A percentile compares a stretch with the other conserved stretches of the same genome.
These are phyloP conservation scores for Mungos mungo DNA, from an alignment of 2,113 vertebrate genomes.

Conservation along the genomic window DNA sequence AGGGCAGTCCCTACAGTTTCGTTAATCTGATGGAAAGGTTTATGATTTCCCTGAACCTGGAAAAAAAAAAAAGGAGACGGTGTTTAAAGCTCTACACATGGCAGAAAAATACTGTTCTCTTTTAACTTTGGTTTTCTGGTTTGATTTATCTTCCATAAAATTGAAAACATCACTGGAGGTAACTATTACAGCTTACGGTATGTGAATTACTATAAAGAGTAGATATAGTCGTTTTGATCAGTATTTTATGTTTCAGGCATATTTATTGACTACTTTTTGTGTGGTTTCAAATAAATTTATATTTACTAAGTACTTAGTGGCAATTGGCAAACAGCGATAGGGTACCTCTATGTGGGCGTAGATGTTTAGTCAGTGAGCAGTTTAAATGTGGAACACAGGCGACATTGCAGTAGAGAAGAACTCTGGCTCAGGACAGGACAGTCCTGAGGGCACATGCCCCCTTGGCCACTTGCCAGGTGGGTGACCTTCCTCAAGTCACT, in stretches of 20 bases:
- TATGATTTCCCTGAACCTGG: not conserved
- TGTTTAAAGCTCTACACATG: not conserved
- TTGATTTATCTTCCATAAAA: not conserved
- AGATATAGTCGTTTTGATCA: not conserved
- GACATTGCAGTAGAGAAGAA: no score
- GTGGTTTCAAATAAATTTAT: not conserved
- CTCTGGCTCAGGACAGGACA: not conserved
- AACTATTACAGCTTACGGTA: not conserved
- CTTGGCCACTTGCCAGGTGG: not conserved
- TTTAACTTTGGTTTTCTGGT: not conserved
- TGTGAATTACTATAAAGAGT: not conserved
- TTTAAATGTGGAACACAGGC: not conserved
- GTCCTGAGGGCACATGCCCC: not conserved
- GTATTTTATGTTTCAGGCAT: not conserved
- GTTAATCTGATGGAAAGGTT: not conserved
- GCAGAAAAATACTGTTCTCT: not conserved
- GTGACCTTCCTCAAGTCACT: not conserved
- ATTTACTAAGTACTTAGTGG: not conserved
- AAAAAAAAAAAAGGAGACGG: not conserved
- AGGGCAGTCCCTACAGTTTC: not conserved
- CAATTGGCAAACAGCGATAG: not conserved
- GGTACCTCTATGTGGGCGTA: fast-evolving
- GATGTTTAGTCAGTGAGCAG: no score
- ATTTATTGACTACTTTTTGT: not conserved
- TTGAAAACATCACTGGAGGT: not conserved